phyloP scores from a whole-genome alignment of 1,140 invertebrate genomes.

The Popillia japonica region DNA sequence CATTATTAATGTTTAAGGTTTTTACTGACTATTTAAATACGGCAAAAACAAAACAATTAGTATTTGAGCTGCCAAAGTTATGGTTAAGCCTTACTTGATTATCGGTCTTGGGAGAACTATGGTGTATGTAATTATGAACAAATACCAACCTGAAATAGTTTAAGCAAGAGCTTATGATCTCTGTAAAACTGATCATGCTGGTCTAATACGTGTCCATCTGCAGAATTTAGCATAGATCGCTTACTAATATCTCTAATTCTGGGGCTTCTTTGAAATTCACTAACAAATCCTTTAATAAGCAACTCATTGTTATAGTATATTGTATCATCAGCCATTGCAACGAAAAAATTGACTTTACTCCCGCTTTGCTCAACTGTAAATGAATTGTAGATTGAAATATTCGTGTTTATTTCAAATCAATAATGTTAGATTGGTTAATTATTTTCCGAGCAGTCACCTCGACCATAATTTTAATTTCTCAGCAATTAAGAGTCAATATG shows the following conservation, averaged over 20 bases:
- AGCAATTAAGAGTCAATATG: too few relatives aligned
- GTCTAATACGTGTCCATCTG: slow-evolving; percentile 65
- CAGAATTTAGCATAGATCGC: slow-evolving; percentile 62
- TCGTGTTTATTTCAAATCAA: too few relatives aligned
- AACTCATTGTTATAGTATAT: slow-evolving; percentile 28
- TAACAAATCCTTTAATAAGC: background rate
- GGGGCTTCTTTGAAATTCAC: slow-evolving; percentile 46
- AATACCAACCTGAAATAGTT: slow-evolving; percentile 63
- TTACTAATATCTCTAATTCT: slow-evolving; percentile 54
- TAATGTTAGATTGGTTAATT: too few relatives aligned
- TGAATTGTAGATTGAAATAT: too few relatives aligned
- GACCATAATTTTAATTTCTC: too few relatives aligned
- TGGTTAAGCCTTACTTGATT: too few relatives aligned
- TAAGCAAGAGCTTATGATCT: slow-evolving; percentile 68
- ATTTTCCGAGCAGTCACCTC: too few relatives aligned
- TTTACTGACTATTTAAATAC: too few relatives aligned
- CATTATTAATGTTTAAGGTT: too few relatives aligned
- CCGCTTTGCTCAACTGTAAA: background rate
- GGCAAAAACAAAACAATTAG: too few relatives aligned
- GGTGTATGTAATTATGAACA: background rate
- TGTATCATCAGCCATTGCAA: background rate
- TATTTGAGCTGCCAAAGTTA: too few relatives aligned
- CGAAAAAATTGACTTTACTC: background rate
- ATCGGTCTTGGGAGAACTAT: too few relatives aligned
- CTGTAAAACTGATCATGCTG: slow-evolving; percentile 70